Percentiles rank a stretch among this genome's conserved stretches.
Conservation (phyloP, 1,140 invertebrate genomes). For the Sycobia sp. region DNA sequence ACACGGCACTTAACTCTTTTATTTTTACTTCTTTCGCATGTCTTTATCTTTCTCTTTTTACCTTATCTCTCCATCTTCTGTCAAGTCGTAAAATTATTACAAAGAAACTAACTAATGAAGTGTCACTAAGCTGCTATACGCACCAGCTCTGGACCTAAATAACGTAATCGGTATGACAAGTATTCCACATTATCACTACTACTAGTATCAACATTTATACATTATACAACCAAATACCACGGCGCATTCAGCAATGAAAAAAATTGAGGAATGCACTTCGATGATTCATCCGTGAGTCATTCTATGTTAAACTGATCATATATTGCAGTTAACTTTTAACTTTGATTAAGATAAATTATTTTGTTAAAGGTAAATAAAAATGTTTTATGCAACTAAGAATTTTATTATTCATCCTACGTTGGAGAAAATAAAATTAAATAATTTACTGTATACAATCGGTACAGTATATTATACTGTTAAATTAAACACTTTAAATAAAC, state of each 20-base stretch:
- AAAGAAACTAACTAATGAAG: conserved; percentile 24
- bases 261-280: conserved; percentile 8
- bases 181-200: conserved; percentile 54
- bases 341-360: no score
- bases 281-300: conserved; percentile 24
- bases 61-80: neutral
- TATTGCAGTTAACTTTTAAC: conserved; percentile 1
- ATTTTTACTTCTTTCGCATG: neutral
- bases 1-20: conserved; percentile 43
- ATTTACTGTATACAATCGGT: neutral
- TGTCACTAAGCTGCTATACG: conserved; percentile 10
- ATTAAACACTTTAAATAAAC: no score
- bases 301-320: conserved; percentile 28
- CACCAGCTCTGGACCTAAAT: conserved; percentile 24
- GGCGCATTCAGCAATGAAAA: neutral
- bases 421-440: conserved; percentile 8
- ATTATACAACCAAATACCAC: conserved; percentile 49
- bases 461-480: no score
- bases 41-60: conserved; percentile 4
- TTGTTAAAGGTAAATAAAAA: no score
- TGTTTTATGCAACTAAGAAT: no score
- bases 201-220: conserved; percentile 63
- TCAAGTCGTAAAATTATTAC: conserved; percentile 25
- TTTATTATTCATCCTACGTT: no score
- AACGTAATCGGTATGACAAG: conserved; percentile 49